These are phyloP conservation scores for Drepanosiphum platanoidis DNA, from an alignment of 2,888 invertebrate genomes.

Conservation along the genomic window DNA sequence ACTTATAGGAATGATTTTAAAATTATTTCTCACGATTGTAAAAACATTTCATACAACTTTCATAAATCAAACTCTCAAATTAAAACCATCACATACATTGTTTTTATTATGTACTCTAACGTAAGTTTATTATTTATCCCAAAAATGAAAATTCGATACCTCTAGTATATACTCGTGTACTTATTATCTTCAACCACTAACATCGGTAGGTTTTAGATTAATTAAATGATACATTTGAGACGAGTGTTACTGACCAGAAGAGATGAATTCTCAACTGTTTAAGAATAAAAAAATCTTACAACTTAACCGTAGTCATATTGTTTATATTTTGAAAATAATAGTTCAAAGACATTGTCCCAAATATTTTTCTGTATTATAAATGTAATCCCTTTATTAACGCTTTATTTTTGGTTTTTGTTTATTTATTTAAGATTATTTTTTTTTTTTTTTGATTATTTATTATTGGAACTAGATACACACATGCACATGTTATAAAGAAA, in stretches of 20 bases:
- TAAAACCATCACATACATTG: neutral
- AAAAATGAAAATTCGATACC: neutral
- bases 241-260: neutral
- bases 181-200: neutral
- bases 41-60: no score
- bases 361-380: neutral
- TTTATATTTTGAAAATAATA: neutral
- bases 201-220: neutral
- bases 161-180: neutral
- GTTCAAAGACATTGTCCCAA: neutral
- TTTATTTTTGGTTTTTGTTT: neutral
- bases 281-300: neutral
- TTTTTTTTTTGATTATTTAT: neutral
- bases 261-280: neutral
- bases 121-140: neutral
- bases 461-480: neutral
- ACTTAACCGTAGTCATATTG: neutral
- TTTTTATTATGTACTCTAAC: neutral
- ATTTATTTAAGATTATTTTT: neutral
- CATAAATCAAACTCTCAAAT: no score
- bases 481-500: no score
- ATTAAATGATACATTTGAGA: neutral
- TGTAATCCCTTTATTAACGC: no score
- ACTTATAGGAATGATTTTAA: neutral
- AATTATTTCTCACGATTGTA: neutral